Percentiles rank a stretch among this genome's conserved stretches.
Conservation (phyloP, 2,113 vertebrate species). For the Platichthys stellatus region DNA sequence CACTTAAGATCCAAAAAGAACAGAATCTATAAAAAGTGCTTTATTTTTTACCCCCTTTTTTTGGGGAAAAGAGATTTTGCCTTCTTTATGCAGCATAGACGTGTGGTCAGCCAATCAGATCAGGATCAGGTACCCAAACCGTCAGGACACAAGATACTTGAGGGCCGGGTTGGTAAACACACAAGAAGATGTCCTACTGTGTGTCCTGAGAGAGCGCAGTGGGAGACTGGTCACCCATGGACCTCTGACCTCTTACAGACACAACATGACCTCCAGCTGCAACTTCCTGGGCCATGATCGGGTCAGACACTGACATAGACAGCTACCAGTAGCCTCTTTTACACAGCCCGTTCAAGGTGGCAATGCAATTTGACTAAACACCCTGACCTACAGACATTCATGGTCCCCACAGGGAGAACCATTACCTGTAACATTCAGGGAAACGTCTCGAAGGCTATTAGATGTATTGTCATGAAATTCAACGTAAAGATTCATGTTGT, state of each 20-base stretch:
- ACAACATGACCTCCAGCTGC: constrained; percentile 75
- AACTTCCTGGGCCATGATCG: constrained; percentile 56
- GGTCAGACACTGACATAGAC: constrained; percentile 25
- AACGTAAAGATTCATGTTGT: too few species aligned
- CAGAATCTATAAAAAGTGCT: neutral
- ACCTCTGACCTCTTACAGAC: constrained; percentile 57
- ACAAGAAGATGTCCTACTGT: constrained; percentile 14
- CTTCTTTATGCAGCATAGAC: too few species aligned
- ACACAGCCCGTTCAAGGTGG: neutral
- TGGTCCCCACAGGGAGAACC: too few species aligned
- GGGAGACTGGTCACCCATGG: constrained; percentile 29
- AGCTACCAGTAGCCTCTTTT: neutral
- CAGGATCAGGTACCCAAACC: neutral
- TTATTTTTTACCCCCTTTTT: neutral
- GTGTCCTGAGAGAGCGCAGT: constrained; percentile 64
- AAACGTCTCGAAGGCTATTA: too few species aligned
- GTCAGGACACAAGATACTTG: neutral
- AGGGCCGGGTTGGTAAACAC: constrained; percentile 20
- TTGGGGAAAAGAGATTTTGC: neutral
- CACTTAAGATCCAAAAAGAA: neutral
- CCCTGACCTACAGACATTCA: too few species aligned
- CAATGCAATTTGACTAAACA: too few species aligned
- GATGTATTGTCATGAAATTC: too few species aligned
- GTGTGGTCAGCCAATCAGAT: neutral
- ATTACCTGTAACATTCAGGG: too few species aligned